phyloP scores from a whole-genome alignment of 2,113 vertebrate genomes.

The Thamnaconus septentrionalis region DNA sequence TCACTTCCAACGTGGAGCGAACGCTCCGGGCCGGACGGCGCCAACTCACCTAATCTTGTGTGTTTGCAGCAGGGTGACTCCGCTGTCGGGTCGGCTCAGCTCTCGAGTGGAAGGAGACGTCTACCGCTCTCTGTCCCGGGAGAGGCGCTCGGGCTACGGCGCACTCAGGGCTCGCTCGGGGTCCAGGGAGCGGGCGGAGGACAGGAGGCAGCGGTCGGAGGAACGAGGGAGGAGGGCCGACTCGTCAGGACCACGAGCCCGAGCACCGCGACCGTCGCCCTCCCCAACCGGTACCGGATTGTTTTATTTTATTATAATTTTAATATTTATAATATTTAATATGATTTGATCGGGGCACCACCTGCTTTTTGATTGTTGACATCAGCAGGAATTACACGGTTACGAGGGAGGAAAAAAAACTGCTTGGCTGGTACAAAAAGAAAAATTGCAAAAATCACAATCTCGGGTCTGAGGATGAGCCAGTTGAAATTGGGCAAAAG shows the following conservation, averaged over 20 bases:
- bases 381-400: no score
- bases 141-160: slow-evolving; percentile 60
- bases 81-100: slow-evolving; percentile 40
- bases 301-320: not conserved
- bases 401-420: no score
- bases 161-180: slow-evolving; percentile 70
- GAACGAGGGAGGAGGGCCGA: slow-evolving; percentile 76
- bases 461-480: no score
- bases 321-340: no score
- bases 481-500: no score
- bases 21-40: not conserved
- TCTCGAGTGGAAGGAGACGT: slow-evolving; percentile 58
- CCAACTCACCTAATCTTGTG: not conserved
- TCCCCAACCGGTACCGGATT: slow-evolving; percentile 80
- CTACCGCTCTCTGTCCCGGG: slow-evolving; percentile 73
- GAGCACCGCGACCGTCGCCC: slow-evolving; percentile 67
- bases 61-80: slow-evolving; percentile 69
- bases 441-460: no score
- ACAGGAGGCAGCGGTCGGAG: slow-evolving; percentile 68
- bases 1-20: slow-evolving; percentile 1
- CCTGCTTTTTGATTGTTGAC: no score
- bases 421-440: no score
- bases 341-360: no score
- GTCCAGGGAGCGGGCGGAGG: slow-evolving; percentile 73
- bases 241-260: slow-evolving; percentile 63